These are phyloP conservation scores for Echinops telfairi DNA, from an alignment of 2,113 vertebrate genomes.

Conservation along the genomic window DNA sequence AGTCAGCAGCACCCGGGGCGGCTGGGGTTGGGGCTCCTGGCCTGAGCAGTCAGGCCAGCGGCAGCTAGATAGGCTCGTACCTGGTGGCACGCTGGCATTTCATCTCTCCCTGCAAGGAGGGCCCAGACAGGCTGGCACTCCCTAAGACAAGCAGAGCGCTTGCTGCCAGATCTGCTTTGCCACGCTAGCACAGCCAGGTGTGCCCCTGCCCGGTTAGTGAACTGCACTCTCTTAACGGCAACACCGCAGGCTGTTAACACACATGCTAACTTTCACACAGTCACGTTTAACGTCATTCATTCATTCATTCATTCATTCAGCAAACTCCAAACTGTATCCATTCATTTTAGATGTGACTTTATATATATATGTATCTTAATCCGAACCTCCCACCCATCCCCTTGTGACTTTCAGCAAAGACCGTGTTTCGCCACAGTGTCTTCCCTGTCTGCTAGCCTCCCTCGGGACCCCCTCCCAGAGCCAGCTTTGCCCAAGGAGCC, in stretches of 20 bases:
- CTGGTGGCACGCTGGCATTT: background rate
- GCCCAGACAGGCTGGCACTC: background rate
- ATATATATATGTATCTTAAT: background rate
- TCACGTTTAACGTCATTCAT: background rate
- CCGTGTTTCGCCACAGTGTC: constrained; percentile 56
- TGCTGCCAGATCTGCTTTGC: background rate
- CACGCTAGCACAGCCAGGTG: background rate
- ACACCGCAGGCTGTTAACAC: background rate
- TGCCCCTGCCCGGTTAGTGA: background rate
- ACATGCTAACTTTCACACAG: background rate
- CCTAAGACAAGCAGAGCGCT: background rate
- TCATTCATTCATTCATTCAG: background rate
- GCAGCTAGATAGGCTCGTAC: background rate
- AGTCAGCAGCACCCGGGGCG: background rate
- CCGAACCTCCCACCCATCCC: background rate
- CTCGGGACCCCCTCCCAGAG: background rate
- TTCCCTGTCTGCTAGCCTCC: background rate
- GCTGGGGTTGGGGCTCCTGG: background rate
- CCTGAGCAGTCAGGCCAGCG: background rate
- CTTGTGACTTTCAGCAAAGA: constrained; percentile 49
- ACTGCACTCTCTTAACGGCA: background rate
- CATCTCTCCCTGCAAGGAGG: background rate
- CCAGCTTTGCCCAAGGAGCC: background rate
- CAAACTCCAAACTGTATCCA: background rate
- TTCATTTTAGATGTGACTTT: background rate